Base-by-base conservation (phyloP, 2,888 invertebrate species). In the Leptinotarsa tumamoca region DNA sequence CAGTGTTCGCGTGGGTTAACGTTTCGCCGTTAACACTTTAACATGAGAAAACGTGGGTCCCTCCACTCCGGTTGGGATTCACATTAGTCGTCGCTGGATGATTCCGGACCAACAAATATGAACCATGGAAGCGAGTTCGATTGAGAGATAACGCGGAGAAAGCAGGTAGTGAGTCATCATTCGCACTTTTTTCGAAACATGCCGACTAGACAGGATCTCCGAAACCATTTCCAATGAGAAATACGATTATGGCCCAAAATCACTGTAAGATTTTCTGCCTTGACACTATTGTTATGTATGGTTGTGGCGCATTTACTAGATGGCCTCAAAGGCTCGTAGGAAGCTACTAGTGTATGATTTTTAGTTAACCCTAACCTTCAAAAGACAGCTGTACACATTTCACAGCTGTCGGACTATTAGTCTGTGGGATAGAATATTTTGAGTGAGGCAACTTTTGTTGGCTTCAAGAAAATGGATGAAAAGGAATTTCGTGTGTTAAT, bases 1-100 rank as follows among this genome's bases (percentile, higher is more conserved):
- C 80, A 78, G 76, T 79, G 80, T 81, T 81, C 82, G 80, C 81
- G 77, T 79, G 79, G 81, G 73, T 80, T 81, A 81, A 81, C 82
- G 78, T 76, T 61, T 66, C 70, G 68, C 75, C 68, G 73, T 80
- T 80, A 77, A 78, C 80, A 75, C 78, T 77, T 74, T 77, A 78
- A 78, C 76, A 71, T 73, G 71, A 68, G 67, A 56, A 73, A 71
- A 71, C 71, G 67, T 68, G 51, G 52, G 18, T 43, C 63, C 63
- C 43, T 63, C 43, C 63, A 33, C 33, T 63, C 63, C 18, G n/a
- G 27, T n/a, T 33, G n/a, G 63, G 43, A 43, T 43, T 43, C 4
- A 43, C 63, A 63, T 33, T 33, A 33, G 63, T 14, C 33, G 27
- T 2, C 33, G 63, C 63, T 63, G 63, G 63, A 63, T 63, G 33